Base-by-base conservation (phyloP, 2,888 invertebrate species). In the Melipona bicolor region DNA sequence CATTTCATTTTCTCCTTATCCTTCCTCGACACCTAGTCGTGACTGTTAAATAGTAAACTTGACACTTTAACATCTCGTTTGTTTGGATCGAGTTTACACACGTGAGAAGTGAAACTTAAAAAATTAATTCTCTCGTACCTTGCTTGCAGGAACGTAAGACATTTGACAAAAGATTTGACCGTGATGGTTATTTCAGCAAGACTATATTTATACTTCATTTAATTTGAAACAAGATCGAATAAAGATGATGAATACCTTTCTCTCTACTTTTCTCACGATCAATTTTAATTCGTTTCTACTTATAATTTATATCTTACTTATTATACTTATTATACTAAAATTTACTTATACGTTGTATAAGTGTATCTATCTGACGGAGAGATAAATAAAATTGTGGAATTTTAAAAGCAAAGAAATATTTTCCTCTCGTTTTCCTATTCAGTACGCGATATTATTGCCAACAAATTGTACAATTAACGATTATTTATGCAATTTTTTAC, bases 1-100 rank as follows among this genome's bases (percentile, higher is more conserved):
- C 85, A 77, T 24, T 61, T 61, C 19, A 9, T 27, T 27, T 19
- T 61, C 17, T 27, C 4, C 6, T 19, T 27, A 27, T 56, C 62
- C 32, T 36, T 64, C 32, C 84, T 72, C 24, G 50, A 68, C 62
- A 71, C 71, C 43, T n/a, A 61, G 27, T 76, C 72, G 61, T 62
- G 54, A n/a, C 43, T 24, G 52, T 32, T 43, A 54, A 49, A 50
- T 65, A 71, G 52, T 56, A 56, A 59, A 54, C 36, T 15, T 13
- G 36, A 65, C 15, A 15, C 13, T n/a, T 36, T 13, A 49, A 54
- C 21, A 24, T 24, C 24, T 36, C n/a, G 21, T 49, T 54, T 36
- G 77, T 69, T 64, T 1, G 36, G 74, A 82, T 61, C 73, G 83
- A 77, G 77, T 83, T 83, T 81, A 73, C 83, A 73, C 83, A 64